A percentile compares a stretch with the other conserved stretches of the same genome.
Conservation (phyloP, 2,888 invertebrate genomes). For the Macrosoma leucophasiata region DNA sequence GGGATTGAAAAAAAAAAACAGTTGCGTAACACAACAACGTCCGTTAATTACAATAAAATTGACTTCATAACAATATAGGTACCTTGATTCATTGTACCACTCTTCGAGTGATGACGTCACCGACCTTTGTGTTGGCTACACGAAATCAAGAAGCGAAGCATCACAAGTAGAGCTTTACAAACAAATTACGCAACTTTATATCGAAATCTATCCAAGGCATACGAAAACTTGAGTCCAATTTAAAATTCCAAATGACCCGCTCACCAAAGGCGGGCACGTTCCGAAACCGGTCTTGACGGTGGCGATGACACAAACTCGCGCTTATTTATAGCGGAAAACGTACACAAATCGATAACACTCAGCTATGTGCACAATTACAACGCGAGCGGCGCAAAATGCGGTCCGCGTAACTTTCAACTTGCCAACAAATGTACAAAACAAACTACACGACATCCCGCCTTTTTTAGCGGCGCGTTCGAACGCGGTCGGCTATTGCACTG, state of each 20-base stretch:
- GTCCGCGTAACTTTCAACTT: constrained; percentile 36
- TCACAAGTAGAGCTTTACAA: constrained; percentile 29
- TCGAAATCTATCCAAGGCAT: constrained; percentile 30
- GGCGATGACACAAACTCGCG: constrained; percentile 63
- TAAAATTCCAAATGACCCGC: constrained; percentile 33
- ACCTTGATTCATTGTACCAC: too few relatives aligned
- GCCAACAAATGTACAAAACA: constrained; percentile 30
- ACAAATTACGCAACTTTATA: constrained; percentile 51
- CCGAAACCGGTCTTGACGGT: constrained; percentile 56
- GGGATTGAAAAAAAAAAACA: too few relatives aligned
- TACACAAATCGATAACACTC: constrained; percentile 67
- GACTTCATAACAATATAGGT: too few relatives aligned
- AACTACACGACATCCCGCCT: constrained; percentile 36
- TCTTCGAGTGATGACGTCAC: constrained; percentile 36
- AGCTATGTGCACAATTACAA: constrained; percentile 39
- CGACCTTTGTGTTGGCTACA: constrained; percentile 26
- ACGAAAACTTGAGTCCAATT: constrained; percentile 25
- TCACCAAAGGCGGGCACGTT: constrained; percentile 53
- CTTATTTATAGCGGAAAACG: constrained; percentile 69
- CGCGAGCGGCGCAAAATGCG: constrained; percentile 35
- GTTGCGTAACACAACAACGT: too few relatives aligned
- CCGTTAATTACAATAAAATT: too few relatives aligned
- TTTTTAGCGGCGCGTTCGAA: constrained; percentile 37
- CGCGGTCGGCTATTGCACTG: constrained; percentile 10
- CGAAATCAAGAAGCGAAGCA: constrained; percentile 27